A percentile compares a stretch with the other conserved stretches of the same genome.
Evolutionary conservation across 2,888 invertebrate genomes (phyloP).

Genomic region (Cantharis lateralis): DNA sequence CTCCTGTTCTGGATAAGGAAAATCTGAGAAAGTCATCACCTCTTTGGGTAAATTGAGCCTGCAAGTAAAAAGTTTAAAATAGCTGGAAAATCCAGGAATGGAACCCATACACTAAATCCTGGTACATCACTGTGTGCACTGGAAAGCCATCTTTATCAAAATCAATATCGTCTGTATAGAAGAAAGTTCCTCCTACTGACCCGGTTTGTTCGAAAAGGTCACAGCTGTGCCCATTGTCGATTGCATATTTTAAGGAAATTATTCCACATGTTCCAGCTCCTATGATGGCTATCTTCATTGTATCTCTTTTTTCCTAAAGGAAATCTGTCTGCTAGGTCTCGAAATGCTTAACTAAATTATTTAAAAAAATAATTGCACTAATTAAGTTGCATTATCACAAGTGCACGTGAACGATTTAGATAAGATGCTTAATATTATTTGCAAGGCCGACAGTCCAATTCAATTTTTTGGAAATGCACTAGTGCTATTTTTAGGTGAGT

Average conservation of each 20-base stretch:
- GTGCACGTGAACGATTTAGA: too few relatives aligned
- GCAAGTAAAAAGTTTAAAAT: not conserved
- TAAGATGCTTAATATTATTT: too few relatives aligned
- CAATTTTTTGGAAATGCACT: too few relatives aligned
- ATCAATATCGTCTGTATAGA: conserved; percentile 67
- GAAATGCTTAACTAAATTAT: not conserved
- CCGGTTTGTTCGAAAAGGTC: conserved; percentile 72
- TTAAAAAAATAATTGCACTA: too few relatives aligned
- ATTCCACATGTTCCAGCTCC: conserved; percentile 77
- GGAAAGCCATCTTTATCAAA: conserved; percentile 71
- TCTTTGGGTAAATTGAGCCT: conserved; percentile 79
- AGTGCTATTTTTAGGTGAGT: too few relatives aligned
- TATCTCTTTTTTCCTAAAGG: not conserved
- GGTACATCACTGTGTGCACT: conserved; percentile 80
- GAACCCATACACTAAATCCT: conserved; percentile 65
- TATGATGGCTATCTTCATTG: conserved; percentile 64
- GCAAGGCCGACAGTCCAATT: too few relatives aligned
- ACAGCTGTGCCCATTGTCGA: conserved; percentile 56
- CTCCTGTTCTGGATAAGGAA: conserved; percentile 63
- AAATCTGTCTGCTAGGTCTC: not conserved
- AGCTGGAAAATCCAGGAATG: not conserved
- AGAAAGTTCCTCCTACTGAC: conserved; percentile 79
- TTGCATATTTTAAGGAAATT: not conserved
- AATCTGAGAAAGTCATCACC: conserved; percentile 78
- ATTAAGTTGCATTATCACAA: too few relatives aligned